Percentiles rank a stretch among this genome's conserved stretches.
Evolutionary conservation across 2,888 invertebrate genomes (phyloP).

Genomic region (Boloria euphrosyne): DNA sequence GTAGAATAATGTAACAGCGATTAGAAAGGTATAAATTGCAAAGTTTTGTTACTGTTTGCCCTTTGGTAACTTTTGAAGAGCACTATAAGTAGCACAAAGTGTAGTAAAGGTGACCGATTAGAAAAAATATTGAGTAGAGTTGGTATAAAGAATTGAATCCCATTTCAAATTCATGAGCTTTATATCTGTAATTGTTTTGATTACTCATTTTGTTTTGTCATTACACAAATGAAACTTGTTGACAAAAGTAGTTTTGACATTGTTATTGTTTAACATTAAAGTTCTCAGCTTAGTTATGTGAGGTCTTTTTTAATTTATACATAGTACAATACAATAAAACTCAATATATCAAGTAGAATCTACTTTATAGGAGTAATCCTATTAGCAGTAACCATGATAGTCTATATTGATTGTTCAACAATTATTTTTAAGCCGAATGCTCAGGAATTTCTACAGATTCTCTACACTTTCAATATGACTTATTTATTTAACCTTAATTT

Average conservation of each 20-base stretch:
- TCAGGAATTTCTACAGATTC: conserved; percentile 4
- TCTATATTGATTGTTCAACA: conserved; percentile 15
- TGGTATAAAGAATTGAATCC: conserved; percentile 3
- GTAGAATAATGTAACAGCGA: conserved; percentile 17
- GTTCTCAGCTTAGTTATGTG: no score
- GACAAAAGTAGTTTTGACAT: no score
- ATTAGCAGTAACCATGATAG: conserved; percentile 19
- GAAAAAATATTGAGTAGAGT: conserved; percentile 4
- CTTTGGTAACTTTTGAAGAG: conserved; percentile 14
- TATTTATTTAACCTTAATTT: no score
- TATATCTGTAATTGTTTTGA: conserved; percentile 1
- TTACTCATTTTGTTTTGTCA: no score
- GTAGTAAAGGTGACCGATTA: conserved; percentile 15
- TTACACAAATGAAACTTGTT: no score
- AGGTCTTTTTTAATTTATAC: not conserved
- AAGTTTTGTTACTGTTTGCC: conserved; percentile 11
- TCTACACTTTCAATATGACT: not conserved
- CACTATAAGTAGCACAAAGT: not conserved
- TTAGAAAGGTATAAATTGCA: conserved; percentile 1
- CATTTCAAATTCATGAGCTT: not conserved
- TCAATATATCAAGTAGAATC: conserved; percentile 9
- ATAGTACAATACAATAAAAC: not conserved
- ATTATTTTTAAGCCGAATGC: not conserved
- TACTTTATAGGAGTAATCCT: conserved; percentile 12
- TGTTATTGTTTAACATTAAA: no score